A percentile compares a stretch with the other conserved stretches of the same genome.
phyloP scores from a whole-genome alignment of 2,888 invertebrate species.

The Lithosia quadra region DNA sequence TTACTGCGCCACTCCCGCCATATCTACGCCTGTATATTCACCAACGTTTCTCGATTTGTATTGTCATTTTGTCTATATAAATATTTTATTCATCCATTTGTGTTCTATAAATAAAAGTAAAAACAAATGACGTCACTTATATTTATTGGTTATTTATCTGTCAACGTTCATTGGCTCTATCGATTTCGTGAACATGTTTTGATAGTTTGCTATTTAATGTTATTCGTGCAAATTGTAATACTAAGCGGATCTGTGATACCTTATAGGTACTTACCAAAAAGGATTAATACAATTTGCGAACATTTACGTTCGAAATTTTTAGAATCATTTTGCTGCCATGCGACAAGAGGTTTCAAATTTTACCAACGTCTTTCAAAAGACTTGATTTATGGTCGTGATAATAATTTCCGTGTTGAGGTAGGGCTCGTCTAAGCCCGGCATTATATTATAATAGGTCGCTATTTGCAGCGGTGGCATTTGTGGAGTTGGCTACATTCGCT shows the following conservation, averaged over 20 bases:
- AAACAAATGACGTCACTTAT: slow-evolving; percentile 27
- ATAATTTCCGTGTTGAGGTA: slow-evolving; percentile 81
- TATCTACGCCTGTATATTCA: slow-evolving; percentile 44
- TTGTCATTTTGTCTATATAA: slow-evolving; percentile 43
- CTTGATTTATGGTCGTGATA: slow-evolving; percentile 75
- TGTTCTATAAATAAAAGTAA: slow-evolving; percentile 29
- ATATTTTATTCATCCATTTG: slow-evolving; percentile 37
- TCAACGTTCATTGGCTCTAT: slow-evolving; percentile 24
- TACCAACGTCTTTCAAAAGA: slow-evolving; percentile 61
- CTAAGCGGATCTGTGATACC: background rate
- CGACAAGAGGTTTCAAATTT: slow-evolving; percentile 60
- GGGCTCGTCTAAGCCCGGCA: slow-evolving; percentile 65
- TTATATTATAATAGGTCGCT: slow-evolving; percentile 64
- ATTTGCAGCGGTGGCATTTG: slow-evolving; percentile 66
- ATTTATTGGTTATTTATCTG: slow-evolving; percentile 22
- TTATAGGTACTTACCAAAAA: background rate
- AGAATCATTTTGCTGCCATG: slow-evolving; percentile 29
- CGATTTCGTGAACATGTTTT: slow-evolving; percentile 16
- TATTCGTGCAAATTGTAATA: slow-evolving; percentile 19
- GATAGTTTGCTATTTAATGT: slow-evolving; percentile 12
- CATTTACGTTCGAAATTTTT: slow-evolving; percentile 13
- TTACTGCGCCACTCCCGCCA: slow-evolving; percentile 56
- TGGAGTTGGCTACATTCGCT: slow-evolving; percentile 53
- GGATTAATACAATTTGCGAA: slow-evolving; percentile 7
- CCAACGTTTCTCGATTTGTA: slow-evolving; percentile 49